Evolutionary conservation across 2,888 invertebrate species (phyloP).

Genomic region (Erannis defoliaria): DNA sequence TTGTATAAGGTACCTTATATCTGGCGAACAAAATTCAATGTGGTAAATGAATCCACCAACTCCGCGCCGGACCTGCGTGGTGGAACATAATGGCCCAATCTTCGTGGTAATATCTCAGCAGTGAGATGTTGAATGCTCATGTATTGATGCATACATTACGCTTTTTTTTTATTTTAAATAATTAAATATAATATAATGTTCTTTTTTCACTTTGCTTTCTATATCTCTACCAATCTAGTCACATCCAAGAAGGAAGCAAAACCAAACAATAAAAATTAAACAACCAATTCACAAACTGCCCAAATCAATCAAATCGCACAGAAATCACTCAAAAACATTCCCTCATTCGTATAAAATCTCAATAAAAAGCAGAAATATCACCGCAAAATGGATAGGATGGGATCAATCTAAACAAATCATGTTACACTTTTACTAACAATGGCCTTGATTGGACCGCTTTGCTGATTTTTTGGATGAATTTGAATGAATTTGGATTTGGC

Average conservation of each 20-base stretch:
- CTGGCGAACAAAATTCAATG: too few species aligned
- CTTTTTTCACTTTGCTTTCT: too few species aligned
- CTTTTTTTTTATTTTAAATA: too few species aligned
- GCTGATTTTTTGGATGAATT: constrained; percentile 59
- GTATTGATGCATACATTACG: too few species aligned
- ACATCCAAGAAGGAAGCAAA: constrained; percentile 8
- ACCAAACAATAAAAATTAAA: constrained; percentile 18
- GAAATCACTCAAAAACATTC: constrained; percentile 41
- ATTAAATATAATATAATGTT: too few species aligned
- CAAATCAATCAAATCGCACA: constrained; percentile 41
- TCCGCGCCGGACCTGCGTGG: too few species aligned
- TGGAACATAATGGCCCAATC: too few species aligned
- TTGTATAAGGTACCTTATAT: too few species aligned
- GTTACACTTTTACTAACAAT: constrained; percentile 66
- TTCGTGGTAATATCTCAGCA: too few species aligned
- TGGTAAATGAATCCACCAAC: too few species aligned
- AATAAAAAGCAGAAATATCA: constrained; percentile 47
- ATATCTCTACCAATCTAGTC: background rate
- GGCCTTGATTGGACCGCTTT: constrained; percentile 69
- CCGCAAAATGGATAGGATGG: constrained; percentile 69
- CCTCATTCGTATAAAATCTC: constrained; percentile 59
- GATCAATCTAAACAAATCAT: constrained; percentile 77
- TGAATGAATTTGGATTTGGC: constrained; percentile 66
- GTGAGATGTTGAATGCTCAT: too few species aligned
- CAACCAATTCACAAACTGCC: constrained; percentile 19